Evolutionary conservation across 2,797 vertebrate genomes (phyloP).

Genomic region (Tragelaphus oryx): DNA sequence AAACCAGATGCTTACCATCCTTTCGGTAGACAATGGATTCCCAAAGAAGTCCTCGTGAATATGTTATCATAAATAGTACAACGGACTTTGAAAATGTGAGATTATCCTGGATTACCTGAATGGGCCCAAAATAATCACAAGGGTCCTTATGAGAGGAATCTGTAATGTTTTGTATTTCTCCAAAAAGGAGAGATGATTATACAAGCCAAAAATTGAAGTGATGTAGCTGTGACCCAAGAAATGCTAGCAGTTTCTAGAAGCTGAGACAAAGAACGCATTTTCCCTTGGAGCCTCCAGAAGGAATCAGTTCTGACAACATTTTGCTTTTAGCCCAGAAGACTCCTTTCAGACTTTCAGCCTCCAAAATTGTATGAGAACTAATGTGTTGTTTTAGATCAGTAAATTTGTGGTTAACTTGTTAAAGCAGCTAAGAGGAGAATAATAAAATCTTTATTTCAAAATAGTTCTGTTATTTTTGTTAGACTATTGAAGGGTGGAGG

Average conservation of each 20-base stretch:
- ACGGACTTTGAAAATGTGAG: neutral
- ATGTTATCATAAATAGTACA: neutral
- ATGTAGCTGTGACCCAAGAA: neutral
- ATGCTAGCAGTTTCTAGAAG: neutral
- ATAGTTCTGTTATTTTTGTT: neutral
- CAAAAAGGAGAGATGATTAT: neutral
- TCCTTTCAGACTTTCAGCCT: neutral
- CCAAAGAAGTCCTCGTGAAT: neutral
- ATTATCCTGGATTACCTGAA: neutral
- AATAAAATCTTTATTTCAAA: neutral
- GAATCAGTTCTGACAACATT: neutral
- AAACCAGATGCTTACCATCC: neutral
- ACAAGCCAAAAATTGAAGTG: neutral
- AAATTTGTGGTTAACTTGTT: neutral
- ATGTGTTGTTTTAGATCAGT: neutral
- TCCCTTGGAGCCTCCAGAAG: neutral
- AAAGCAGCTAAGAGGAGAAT: neutral
- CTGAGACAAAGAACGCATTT: neutral
- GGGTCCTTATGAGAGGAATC: neutral
- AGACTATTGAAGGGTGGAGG: neutral
- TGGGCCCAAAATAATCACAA: neutral
- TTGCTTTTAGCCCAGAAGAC: neutral
- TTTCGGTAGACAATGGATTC: neutral
- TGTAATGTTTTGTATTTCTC: neutral
- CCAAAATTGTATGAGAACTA: neutral